Evolutionary conservation across 2,113 vertebrate species (phyloP), one percentile per base, ranked within the genome.

Genomic region (Paedocypris sp.): DNA sequence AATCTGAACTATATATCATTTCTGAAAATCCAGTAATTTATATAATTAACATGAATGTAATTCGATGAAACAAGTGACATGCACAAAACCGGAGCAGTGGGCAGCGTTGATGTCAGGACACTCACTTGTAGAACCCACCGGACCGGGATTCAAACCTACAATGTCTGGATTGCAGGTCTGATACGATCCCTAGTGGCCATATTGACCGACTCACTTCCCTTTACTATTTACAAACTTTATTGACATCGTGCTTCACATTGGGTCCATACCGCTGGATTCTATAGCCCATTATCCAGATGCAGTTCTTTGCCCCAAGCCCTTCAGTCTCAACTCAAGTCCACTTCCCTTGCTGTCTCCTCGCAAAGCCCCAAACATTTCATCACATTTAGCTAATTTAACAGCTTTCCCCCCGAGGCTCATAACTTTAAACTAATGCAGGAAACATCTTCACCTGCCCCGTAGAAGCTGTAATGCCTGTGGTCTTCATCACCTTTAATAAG

Each of bases 241-340:
- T 81, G 82, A 84, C 77, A 80, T 68, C 75, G 50, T 76, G 79
- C 60, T 39, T 15, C 16, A 59, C 26, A 43, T 60, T 20, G 2
- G 3, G 43, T 29, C 20, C 4, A 25, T 54, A 43, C 28, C 12
- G 29, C 6, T 25, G 6, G 20, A 15, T 18, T 28, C 16, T 22
- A 68, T 4, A 6, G 43, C 35, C 45, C 23, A 46, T 51, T 12
- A 23, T 7, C 51, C 12, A n/a, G n/a, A n/a, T n/a, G n/a, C 22
- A 58, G 22, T 8, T 25, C 6, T 6, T 23, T 15, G 4, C 7
- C 20, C 25, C 6, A 36, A 36, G n/a, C 15, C 32, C 19, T 23
- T 52, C 33, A 36, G 6, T 52, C 19, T 51, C 20, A 51, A 51
- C 18, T 33, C 20, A 33, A 16, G 6, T 16, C 22, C n/a, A 1